phyloP scores from a whole-genome alignment of 1,140 invertebrate genomes.

The fruit fly (Drosophila melanogaster) region DNA sequence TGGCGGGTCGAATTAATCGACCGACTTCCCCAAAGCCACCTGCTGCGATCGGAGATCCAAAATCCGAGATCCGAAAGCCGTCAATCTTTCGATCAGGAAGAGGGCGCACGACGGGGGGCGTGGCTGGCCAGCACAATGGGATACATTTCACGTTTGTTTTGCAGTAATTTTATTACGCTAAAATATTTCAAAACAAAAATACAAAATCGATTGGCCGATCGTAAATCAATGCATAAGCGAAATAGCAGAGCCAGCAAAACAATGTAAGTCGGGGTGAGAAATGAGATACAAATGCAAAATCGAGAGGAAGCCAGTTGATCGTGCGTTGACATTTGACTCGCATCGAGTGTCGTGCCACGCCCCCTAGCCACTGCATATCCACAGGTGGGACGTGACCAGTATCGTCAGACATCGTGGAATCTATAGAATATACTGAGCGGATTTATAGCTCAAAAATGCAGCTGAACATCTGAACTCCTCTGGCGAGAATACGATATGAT shows the following conservation, averaged over 20 bases:
- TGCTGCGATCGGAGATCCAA: conserved; percentile 22
- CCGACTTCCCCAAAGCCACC: conserved; percentile 23
- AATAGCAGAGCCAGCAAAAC: conserved; percentile 22
- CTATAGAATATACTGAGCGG: conserved; percentile 6
- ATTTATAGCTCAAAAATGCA: not conserved
- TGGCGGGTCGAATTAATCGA: conserved; percentile 34
- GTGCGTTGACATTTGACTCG: conserved; percentile 62
- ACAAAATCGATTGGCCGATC: conserved; percentile 15
- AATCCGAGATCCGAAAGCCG: conserved; percentile 6
- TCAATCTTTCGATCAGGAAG: conserved; percentile 26
- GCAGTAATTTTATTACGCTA: conserved; percentile 48
- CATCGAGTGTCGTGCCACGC: conserved; percentile 28
- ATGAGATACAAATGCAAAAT: not conserved
- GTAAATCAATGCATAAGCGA: conserved; percentile 47
- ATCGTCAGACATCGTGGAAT: conserved; percentile 40
- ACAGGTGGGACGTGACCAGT: conserved; percentile 38
- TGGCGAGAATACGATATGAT: too few relatives aligned
- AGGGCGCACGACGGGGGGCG: conserved; percentile 9
- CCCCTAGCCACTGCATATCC: conserved; percentile 4
- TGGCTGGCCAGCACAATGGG: conserved; percentile 33
- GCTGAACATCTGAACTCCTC: too few relatives aligned
- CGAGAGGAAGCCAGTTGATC: conserved; percentile 12
- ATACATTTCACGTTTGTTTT: conserved; percentile 45
- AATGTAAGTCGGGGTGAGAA: conserved; percentile 11
- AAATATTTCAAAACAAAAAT: conserved; percentile 34